Base-by-base conservation (phyloP, 2,888 invertebrate species). In the Caenorhabditis zanzibari region DNA sequence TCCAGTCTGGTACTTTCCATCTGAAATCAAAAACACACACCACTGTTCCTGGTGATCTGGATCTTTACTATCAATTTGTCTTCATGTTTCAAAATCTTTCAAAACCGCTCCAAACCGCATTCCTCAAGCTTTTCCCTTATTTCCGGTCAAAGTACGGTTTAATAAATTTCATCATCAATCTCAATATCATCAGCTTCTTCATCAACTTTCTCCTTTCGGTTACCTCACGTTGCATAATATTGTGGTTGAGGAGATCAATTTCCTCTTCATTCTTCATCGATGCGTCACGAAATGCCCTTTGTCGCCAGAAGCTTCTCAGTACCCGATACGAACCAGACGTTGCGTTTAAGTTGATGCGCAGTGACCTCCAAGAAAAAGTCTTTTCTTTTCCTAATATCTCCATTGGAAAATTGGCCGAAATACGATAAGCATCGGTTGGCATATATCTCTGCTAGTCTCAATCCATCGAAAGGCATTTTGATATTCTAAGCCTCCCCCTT, bases 221-320 rank as follows among this genome's bases (percentile, higher is more conserved):
- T 49, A 76, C 59, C 68, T 47, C 59, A 69, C 49, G 59, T 77
- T 77, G 59, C 76, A 69, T 77, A 77, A 71, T 44, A 77, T 71
- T 63, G 44, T 54, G 59, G 47, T 59, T 68, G 35, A 54, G 38
- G 38, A 54, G 54, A 68, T 52, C 68, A 38, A 44, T 47, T 63
- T 38, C 38, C 68, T 68, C 24, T 12, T 68, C 32, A 77, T 77
- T 77, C 77, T 63, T 52, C 26, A 32, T n/a, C 32, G 12, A 71
- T 77, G 61, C 69, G 69, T 77, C 77, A 77, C 44, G 12, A 69
- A 35, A 14, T 66, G 64, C 66, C 64, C 64, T 75, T 74, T 64
- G 41, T 56, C 12, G 47, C 19, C 47, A 19, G 10, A 68, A 54
- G 52, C 54, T 54, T 68, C n/a, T n/a, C 68, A 38, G 54, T 54